Evolutionary conservation across 1,140 invertebrate genomes (phyloP).

Genomic region (Limonius californicus): DNA sequence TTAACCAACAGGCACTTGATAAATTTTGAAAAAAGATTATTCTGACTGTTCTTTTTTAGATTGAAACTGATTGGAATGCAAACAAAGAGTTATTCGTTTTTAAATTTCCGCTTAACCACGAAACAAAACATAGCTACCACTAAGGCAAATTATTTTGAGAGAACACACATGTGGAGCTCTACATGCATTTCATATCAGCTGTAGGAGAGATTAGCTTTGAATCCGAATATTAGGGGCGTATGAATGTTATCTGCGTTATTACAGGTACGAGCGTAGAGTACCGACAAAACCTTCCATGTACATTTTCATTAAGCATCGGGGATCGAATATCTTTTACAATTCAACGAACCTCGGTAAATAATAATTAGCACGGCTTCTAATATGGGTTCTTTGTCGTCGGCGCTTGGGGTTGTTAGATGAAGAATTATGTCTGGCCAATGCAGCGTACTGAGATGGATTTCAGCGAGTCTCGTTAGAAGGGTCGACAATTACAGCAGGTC

Average conservation of each 20-base stretch:
- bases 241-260: slow-evolving; percentile 29
- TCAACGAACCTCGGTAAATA: slow-evolving; percentile 26
- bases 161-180: background rate
- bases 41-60: no score
- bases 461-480: background rate
- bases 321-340: slow-evolving; percentile 15
- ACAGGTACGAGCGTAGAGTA: slow-evolving; percentile 15
- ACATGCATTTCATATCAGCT: background rate
- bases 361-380: slow-evolving; percentile 28
- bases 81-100: no score
- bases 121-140: no score
- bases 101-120: no score
- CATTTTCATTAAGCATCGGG: slow-evolving; percentile 19
- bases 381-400: slow-evolving; percentile 19
- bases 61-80: no score
- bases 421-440: slow-evolving; percentile 26
- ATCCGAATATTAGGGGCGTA: slow-evolving; percentile 20
- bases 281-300: slow-evolving; percentile 9
- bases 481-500: slow-evolving; percentile 15
- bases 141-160: no score
- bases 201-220: slow-evolving; percentile 20
- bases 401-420: slow-evolving; percentile 17
- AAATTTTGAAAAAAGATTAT: no score
- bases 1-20: no score
- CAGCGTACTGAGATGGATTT: slow-evolving; percentile 13